Evolutionary conservation across 1,140 invertebrate genomes (phyloP), one percentile per base, ranked within the genome.

Genomic region (Habropoda laboriosa): DNA sequence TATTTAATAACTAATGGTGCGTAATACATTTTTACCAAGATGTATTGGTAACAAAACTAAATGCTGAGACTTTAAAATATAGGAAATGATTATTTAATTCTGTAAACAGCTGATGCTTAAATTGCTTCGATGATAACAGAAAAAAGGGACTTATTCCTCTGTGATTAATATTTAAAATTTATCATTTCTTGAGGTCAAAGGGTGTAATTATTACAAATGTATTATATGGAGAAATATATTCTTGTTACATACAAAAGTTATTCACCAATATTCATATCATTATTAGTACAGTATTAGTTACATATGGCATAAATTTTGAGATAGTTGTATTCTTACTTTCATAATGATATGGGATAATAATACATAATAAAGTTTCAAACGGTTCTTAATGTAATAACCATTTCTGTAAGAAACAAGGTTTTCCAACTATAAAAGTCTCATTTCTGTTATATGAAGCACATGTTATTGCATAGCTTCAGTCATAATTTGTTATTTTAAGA

Each of bases 201-300:
- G 12, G 55, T 47, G 5, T 32, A 55, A 51, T 68, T 79, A 71
- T 32, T 57, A 24, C 1, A 30, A 21, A 45, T 18, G 53, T 42
- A 47, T 27, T 70, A 6, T 73, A 27, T 58, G 71, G 12, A 12
- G 6, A 51, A 53, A 55, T 53, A 64, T 53, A 63, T 63, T 27
- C 51, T 32, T 21, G 12, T 45, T 68, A 57, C 2, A 38, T 24
- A 2, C 24, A 74, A 35, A 2, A 53, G n/a, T 21, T 38, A 73
- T 12, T 40, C n/a, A 71, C 40, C 40, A 16, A 0, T 27, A n/a
- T 51, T 21, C 38, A 21, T 42, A 30, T 71, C 18, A 35, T 42
- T n/a, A 42, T n/a, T 66, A n/a, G 42, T 42, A 16, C n/a, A n/a
- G n/a, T n/a, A n/a, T n/a, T n/a, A 18, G 66, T 53, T 2, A 16